These are phyloP conservation scores for Helarctos malayanus DNA, from an alignment of 2,797 vertebrate species.

Conservation along the genomic window DNA sequence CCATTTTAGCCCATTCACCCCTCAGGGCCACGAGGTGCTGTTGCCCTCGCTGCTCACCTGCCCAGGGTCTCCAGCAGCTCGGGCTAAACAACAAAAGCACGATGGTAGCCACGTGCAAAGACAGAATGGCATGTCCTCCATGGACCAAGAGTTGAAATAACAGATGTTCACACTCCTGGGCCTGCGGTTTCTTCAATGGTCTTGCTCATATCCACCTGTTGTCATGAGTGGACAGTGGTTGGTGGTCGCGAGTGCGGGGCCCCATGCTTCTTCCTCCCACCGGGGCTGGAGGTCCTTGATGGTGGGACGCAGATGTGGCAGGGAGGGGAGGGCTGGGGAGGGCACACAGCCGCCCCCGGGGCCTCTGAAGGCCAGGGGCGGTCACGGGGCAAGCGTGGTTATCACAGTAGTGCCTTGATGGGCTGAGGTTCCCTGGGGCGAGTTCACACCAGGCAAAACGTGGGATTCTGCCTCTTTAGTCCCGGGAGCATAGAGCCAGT, in stretches of 20 bases:
- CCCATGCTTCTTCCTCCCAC: no score
- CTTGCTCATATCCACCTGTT: not conserved
- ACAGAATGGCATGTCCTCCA: no score
- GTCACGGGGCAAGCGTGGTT: not conserved
- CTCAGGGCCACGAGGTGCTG: no score
- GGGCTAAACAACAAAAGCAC: accelerated
- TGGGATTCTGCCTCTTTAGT: not conserved
- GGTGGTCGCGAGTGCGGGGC: no score
- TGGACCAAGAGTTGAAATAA: not conserved
- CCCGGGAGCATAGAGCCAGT: no score
- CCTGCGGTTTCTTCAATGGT: accelerated
- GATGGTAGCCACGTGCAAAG: not conserved
- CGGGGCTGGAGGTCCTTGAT: no score
- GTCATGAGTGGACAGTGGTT: no score
- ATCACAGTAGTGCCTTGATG: not conserved
- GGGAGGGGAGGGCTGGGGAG: no score
- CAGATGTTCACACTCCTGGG: not conserved
- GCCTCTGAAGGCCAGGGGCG: not conserved
- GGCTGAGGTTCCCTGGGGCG: not conserved
- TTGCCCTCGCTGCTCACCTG: no score
- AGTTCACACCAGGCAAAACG: no score
- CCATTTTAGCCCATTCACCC: not conserved
- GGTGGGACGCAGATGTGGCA: no score
- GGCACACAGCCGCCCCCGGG: no score
- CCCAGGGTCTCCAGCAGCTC: not conserved